phyloP scores from a whole-genome alignment of 2,113 vertebrate genomes.

The Dasypus novemcinctus region DNA sequence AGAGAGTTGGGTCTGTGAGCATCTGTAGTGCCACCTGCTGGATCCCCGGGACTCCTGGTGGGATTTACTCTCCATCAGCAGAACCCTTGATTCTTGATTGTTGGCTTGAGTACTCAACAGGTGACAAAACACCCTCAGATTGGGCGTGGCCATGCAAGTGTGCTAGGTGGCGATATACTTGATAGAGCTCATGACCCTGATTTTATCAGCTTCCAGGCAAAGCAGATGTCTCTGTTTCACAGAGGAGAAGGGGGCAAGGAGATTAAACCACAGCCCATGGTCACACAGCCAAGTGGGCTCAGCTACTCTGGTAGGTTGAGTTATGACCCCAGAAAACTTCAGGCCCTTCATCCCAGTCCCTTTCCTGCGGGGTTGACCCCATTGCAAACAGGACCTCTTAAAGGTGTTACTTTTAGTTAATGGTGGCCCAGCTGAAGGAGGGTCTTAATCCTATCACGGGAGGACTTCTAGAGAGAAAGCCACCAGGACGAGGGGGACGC shows the following conservation, averaged over 20 bases:
- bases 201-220: neutral
- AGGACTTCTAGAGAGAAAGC: too few relatives aligned
- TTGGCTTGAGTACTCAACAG: neutral
- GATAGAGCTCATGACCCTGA: accelerated
- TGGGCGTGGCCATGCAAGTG: too few relatives aligned
- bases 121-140: neutral
- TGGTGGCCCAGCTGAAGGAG: too few relatives aligned
- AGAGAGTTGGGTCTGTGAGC: neutral
- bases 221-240: neutral
- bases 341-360: too few relatives aligned
- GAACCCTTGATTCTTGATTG: neutral
- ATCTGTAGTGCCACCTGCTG: neutral
- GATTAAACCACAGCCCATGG: neutral
- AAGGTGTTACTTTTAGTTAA: too few relatives aligned
- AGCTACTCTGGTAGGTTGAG: neutral
- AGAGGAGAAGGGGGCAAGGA: neutral
- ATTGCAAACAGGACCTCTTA: too few relatives aligned
- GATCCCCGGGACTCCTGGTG: neutral
- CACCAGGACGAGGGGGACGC: too few relatives aligned
- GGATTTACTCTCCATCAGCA: neutral
- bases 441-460: too few relatives aligned
- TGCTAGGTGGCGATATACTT: too few relatives aligned
- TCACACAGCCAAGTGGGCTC: neutral
- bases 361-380: too few relatives aligned
- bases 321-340: too few relatives aligned